A percentile compares a stretch with the other conserved stretches of the same genome.
Evolutionary conservation across 1,140 invertebrate species (phyloP).

Genomic region (Orchestia grillus): DNA sequence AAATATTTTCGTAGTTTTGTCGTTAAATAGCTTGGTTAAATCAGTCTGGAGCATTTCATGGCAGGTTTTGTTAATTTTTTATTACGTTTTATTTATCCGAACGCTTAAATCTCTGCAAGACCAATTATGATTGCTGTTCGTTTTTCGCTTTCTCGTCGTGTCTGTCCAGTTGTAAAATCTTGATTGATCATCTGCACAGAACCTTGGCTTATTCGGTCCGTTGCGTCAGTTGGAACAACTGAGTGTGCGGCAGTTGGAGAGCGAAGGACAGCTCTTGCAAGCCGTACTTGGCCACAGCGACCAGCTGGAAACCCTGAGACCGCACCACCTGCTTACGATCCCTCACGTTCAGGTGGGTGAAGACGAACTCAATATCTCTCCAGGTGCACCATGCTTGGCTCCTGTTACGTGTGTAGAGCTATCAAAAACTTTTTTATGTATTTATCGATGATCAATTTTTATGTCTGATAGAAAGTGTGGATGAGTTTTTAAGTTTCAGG

Average conservation of each 20-base stretch:
- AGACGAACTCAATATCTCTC: neutral
- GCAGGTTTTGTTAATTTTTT: too few species aligned
- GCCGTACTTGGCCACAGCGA: slow-evolving; percentile 70
- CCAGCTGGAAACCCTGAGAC: slow-evolving; percentile 63
- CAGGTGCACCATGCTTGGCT: neutral
- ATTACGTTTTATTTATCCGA: neutral
- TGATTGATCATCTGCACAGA: slow-evolving; percentile 69
- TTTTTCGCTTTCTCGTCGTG: neutral
- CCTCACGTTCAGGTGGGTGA: slow-evolving; percentile 64
- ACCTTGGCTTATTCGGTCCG: slow-evolving; percentile 75
- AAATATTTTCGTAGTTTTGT: too few species aligned
- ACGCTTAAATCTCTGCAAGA: neutral
- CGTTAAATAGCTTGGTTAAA: too few species aligned
- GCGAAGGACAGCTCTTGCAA: slow-evolving; percentile 72
- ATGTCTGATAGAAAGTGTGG: neutral
- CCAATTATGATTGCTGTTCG: neutral
- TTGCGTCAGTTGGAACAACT: slow-evolving; percentile 73
- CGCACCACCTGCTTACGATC: slow-evolving; percentile 65
- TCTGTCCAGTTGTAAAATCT: neutral
- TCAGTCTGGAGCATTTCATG: too few species aligned
- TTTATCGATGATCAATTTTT: neutral
- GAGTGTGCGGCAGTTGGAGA: slow-evolving; percentile 72
- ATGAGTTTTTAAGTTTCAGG: neutral
- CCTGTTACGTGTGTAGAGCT: neutral
- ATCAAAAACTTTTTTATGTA: neutral